Percentiles rank a stretch among this genome's conserved stretches.
Evolutionary conservation across 2,888 invertebrate genomes (phyloP).

Genomic region (Parascotia fuliginaria): DNA sequence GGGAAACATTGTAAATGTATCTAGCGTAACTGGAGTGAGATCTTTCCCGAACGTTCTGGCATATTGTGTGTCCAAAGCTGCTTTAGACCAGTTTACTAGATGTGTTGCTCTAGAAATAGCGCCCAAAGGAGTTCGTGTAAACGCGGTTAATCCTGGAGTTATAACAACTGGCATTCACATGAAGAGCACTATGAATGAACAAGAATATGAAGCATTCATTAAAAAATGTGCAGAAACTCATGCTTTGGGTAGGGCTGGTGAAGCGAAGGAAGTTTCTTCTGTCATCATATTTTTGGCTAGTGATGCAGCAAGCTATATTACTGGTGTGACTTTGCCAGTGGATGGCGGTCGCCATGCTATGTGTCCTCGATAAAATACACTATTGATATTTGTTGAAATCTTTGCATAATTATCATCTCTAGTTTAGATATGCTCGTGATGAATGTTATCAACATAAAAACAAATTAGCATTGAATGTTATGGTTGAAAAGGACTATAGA

Average conservation of each 20-base stretch:
- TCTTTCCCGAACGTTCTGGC: slow-evolving; percentile 95
- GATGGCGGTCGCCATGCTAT: slow-evolving; percentile 96
- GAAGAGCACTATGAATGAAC: slow-evolving; percentile 91
- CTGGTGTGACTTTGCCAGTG: slow-evolving; percentile 92
- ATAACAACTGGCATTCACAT: slow-evolving; percentile 95
- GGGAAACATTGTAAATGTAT: slow-evolving; percentile 96
- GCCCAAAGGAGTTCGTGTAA: slow-evolving; percentile 92
- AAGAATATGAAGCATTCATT: slow-evolving; percentile 92
- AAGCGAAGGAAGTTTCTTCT: slow-evolving; percentile 93
- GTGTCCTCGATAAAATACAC: slow-evolving; percentile 94
- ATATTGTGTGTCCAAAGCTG: slow-evolving; percentile 97
- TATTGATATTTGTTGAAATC: too few species aligned
- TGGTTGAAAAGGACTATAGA: too few species aligned
- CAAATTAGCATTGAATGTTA: too few species aligned
- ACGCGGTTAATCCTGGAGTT: slow-evolving; percentile 97
- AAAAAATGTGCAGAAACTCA: slow-evolving; percentile 94
- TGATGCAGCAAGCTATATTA: slow-evolving; percentile 93
- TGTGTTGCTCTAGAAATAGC: slow-evolving; percentile 95
- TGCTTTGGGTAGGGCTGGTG: slow-evolving; percentile 94
- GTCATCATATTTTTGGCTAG: slow-evolving; percentile 96
- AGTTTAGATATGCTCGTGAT: too few species aligned
- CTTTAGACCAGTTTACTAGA: slow-evolving; percentile 96
- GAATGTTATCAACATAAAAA: too few species aligned
- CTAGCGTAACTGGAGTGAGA: slow-evolving; percentile 95
- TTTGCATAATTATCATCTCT: too few species aligned